Conservation (phyloP, 2,888 invertebrate genomes). For the Beris morrisii region DNA sequence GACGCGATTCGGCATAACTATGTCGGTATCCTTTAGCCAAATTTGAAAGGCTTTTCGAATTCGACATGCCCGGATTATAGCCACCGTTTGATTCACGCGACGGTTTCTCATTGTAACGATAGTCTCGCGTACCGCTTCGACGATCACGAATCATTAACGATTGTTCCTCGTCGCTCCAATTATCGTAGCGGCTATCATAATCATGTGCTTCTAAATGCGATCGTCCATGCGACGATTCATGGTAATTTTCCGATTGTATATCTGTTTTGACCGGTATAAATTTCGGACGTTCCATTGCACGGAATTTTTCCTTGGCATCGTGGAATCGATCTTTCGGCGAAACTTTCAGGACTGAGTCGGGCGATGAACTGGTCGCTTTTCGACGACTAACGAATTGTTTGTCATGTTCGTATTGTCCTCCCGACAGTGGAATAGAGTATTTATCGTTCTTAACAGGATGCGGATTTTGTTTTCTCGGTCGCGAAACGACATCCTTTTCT, state of each 20-base stretch:
- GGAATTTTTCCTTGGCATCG: constrained; percentile 84
- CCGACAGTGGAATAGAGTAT: constrained; percentile 20
- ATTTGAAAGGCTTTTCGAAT: constrained; percentile 50
- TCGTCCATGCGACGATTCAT: constrained; percentile 43
- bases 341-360: constrained; percentile 41
- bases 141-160: constrained; percentile 25
- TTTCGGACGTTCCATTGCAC: constrained; percentile 65
- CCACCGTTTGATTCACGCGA: constrained; percentile 5
- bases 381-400: constrained; percentile 42
- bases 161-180: constrained; percentile 54
- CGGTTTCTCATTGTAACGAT: constrained; percentile 29
- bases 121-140: constrained; percentile 34
- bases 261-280: constrained; percentile 11
- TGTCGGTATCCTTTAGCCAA: constrained; percentile 55
- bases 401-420: constrained; percentile 40
- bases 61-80: constrained; percentile 40
- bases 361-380: constrained; percentile 33
- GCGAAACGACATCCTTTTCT: constrained; percentile 10
- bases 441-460: constrained; percentile 7
- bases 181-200: constrained; percentile 44
- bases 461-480: not conserved
- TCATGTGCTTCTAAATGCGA: constrained; percentile 44
- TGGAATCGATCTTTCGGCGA: constrained; percentile 79
- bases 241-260: not conserved
- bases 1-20: constrained; percentile 52